A percentile compares a stretch with the other conserved stretches of the same genome.
These are phyloP conservation scores for Equus przewalskii DNA, from an alignment of 2,113 vertebrate genomes.

Conservation along the genomic window DNA sequence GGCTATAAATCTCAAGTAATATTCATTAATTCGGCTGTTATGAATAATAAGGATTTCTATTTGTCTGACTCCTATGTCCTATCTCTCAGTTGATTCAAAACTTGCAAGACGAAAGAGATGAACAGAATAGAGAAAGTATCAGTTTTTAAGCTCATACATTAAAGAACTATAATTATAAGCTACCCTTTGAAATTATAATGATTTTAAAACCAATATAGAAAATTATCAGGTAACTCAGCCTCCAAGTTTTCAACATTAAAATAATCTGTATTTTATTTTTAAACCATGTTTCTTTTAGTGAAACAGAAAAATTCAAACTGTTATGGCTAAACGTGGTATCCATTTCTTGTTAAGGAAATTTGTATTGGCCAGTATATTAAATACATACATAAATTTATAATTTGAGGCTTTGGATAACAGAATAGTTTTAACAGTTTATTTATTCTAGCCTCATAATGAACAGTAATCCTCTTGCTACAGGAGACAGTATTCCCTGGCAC, in stretches of 20 bases:
- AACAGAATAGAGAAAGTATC: background rate
- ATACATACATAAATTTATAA: background rate
- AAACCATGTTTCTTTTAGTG: background rate
- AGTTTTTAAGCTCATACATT: conserved; percentile 46
- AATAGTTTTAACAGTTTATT: background rate
- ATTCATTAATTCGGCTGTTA: conserved; percentile 30
- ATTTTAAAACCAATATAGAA: conserved; percentile 19
- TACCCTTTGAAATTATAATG: background rate
- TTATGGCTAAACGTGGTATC: background rate
- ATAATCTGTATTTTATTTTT: conserved; percentile 10
- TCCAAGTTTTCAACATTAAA: conserved; percentile 49
- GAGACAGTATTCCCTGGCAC: background rate
- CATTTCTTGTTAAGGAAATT: conserved; percentile 2
- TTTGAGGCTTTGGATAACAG: background rate
- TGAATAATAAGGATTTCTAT: background rate
- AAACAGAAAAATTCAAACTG: conserved; percentile 18
- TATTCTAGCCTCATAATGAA: background rate
- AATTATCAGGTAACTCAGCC: conserved; percentile 21
- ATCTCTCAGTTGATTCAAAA: conserved; percentile 45
- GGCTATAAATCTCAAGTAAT: background rate
- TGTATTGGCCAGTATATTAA: background rate
- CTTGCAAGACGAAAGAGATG: background rate
- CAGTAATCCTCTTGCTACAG: background rate
- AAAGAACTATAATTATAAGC: background rate
- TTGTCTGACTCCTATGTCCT: background rate